Percentiles rank a stretch among this genome's conserved stretches.
These are phyloP conservation scores for Seriola rivoliana DNA, from an alignment of 2,113 vertebrate genomes.

Conservation along the genomic window DNA sequence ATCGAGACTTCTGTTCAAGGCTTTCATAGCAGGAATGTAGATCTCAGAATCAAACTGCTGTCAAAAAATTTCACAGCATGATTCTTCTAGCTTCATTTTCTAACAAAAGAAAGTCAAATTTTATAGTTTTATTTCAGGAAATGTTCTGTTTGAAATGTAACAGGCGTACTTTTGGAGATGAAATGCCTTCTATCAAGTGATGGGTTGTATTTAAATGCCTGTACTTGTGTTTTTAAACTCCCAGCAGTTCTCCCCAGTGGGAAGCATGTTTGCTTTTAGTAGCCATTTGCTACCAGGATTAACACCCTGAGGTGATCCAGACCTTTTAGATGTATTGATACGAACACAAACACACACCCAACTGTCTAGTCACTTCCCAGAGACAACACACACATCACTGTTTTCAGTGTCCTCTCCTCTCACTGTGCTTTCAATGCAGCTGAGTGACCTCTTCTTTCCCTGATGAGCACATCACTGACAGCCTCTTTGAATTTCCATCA, in stretches of 20 bases:
- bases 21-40: neutral
- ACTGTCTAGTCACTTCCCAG: neutral
- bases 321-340: neutral
- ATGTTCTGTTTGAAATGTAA: neutral
- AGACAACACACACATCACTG: conserved; percentile 14
- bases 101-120: neutral
- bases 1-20: neutral
- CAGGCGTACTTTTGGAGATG: neutral
- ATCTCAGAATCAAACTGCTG: neutral
- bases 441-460: conserved; percentile 38
- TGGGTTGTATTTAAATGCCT: neutral
- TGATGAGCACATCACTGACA: conserved; percentile 33
- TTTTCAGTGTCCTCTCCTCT: conserved; percentile 1
- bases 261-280: neutral
- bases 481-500: conserved; percentile 46
- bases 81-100: neutral
- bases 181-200: neutral
- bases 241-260: neutral
- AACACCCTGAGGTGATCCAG: neutral
- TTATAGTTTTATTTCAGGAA: neutral
- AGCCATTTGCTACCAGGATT: conserved; percentile 11
- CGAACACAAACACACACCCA: neutral
- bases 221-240: neutral
- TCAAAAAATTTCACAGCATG: neutral
- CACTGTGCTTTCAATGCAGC: neutral